These are phyloP conservation scores for Lacerta bilineata DNA, from an alignment of 2,797 vertebrate genomes.

Conservation along the genomic window DNA sequence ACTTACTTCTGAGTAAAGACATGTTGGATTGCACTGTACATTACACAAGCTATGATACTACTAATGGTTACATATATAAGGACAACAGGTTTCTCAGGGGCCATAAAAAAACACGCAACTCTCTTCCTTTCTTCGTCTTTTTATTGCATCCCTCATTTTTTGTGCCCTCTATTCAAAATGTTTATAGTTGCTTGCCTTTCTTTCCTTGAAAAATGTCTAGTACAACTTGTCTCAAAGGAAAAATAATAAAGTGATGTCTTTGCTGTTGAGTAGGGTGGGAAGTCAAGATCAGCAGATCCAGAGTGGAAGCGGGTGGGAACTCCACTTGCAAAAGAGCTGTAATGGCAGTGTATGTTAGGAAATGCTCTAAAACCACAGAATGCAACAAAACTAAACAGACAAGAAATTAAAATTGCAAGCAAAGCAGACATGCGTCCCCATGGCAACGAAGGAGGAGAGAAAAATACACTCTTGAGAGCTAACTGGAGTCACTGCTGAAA, in stretches of 20 bases:
- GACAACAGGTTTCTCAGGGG: background rate
- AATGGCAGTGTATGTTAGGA: background rate
- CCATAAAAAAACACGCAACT: background rate
- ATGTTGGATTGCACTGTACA: too few species aligned
- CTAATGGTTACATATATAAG: background rate
- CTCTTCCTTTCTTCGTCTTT: background rate
- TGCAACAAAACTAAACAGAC: background rate
- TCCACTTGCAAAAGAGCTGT: constrained; percentile 5
- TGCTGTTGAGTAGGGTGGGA: constrained; percentile 3
- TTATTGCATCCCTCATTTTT: background rate
- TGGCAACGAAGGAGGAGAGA: constrained; percentile 17
- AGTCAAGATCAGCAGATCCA: background rate
- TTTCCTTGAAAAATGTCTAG: background rate
- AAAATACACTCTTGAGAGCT: constrained; percentile 6
- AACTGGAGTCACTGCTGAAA: constrained; percentile 5
- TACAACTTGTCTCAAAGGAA: background rate
- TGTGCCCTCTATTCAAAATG: background rate
- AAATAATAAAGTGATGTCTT: background rate
- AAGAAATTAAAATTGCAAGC: constrained; percentile 34
- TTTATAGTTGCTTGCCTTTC: background rate
- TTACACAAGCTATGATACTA: background rate
- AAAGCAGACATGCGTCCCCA: constrained; percentile 25
- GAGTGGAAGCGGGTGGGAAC: background rate
- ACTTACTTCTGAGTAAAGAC: too few species aligned
- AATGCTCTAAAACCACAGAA: constrained; percentile 17